Evolutionary conservation across 1,140 invertebrate species (phyloP).

Genomic region (Drosophila tani): DNA sequence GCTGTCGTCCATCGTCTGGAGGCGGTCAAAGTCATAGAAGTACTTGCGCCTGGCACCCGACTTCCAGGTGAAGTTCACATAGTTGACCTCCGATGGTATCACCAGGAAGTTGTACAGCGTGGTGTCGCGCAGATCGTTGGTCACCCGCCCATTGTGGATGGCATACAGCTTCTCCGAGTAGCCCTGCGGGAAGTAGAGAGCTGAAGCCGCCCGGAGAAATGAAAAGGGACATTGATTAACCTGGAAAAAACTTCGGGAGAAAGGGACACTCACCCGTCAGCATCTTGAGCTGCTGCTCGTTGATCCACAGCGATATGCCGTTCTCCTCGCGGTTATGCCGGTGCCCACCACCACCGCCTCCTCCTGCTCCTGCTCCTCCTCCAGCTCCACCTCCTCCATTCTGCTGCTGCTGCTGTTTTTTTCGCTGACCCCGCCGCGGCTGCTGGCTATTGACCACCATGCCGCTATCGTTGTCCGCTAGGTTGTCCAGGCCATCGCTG

Average conservation of each 20-base stretch:
- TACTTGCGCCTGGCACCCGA: constrained; percentile 92
- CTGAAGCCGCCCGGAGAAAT: constrained; percentile 28
- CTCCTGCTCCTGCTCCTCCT: constrained; percentile 23
- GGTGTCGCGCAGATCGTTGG: constrained; percentile 94
- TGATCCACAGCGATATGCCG: constrained; percentile 94
- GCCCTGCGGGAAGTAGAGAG: constrained; percentile 76
- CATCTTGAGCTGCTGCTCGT: constrained; percentile 94
- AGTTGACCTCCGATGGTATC: constrained; percentile 95
- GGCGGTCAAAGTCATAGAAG: constrained; percentile 93
- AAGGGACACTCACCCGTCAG: constrained; percentile 89
- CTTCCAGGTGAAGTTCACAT: constrained; percentile 97
- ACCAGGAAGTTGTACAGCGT: constrained; percentile 95
- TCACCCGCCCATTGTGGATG: constrained; percentile 93
- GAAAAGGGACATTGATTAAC: background rate
- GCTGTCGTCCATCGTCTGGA: constrained; percentile 93
- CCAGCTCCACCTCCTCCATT: constrained; percentile 24
- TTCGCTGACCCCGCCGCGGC: constrained; percentile 56
- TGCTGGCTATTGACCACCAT: constrained; percentile 21
- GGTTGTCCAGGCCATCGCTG: constrained; percentile 52
- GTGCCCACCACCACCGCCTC: constrained; percentile 27
- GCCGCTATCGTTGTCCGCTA: constrained; percentile 55
- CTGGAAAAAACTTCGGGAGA: background rate
- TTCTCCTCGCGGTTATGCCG: constrained; percentile 72
- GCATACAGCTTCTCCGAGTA: constrained; percentile 93
- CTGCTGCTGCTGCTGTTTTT: constrained; percentile 50